Base-by-base conservation (phyloP, 2,888 invertebrate genomes). In the Esperia sulphurella region DNA sequence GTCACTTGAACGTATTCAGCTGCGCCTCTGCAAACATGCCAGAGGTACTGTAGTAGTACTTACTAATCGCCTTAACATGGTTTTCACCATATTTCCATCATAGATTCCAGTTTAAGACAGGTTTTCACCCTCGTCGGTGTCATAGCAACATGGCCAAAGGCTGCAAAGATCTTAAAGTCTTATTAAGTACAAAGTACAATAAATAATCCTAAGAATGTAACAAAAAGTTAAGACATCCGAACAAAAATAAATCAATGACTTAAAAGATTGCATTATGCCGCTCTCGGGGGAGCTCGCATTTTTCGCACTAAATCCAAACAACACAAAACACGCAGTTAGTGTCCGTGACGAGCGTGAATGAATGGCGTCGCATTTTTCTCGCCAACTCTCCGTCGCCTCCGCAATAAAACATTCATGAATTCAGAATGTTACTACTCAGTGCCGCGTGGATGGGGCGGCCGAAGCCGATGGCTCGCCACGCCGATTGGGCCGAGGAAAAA, bases 401-500 rank as follows among this genome's bases (percentile, higher is more conserved):
- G 72, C 75, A 76, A 82, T 86, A 84, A 85, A 86, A 82, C 83
- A 85, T 84, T 85, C 83, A 83, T 81, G 84, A 83, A 82, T 81
- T 76, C 79, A 73, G 73, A 79, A 80, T 78, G 77, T 73, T 76
- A 72, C 78, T 73, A 70, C 79, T 77, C 70, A 75, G 77, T 74
- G 70, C 67, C 67, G 65, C 72, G 68, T 68, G 66, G 72, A 74
- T 70, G 65, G 66, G 65, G 65, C 63, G 63, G 41, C 38, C 45
- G 12, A 30, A n/a, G 10, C 6, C 9, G 37, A 30, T n/a, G 14
- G 35, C 21, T 5, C 21, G 5, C 21, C 21, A 5, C 5, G 5
- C 21, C 21, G 10, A 45, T 46, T 39, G 28, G 46, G 50, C 49
- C 52, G 49, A 45, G 47, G 49, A 49, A 53, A 51, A 53, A 28